phyloP scores from a whole-genome alignment of 1,140 invertebrate genomes.

The Sipha flava region DNA sequence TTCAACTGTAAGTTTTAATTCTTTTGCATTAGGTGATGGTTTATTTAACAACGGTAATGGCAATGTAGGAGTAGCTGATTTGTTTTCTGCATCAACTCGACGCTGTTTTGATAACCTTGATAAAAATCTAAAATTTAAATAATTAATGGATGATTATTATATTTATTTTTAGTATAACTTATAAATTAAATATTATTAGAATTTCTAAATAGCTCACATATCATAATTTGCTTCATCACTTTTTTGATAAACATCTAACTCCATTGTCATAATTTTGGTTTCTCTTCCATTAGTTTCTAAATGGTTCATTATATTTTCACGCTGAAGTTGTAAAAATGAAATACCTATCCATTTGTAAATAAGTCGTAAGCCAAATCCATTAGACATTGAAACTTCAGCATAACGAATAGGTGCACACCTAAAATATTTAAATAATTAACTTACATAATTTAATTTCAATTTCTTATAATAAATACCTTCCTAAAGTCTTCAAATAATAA shows the following conservation, averaged over 20 bases:
- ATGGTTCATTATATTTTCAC: slow-evolving; percentile 76
- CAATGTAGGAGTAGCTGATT: slow-evolving; percentile 28
- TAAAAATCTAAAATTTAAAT: slow-evolving; percentile 50
- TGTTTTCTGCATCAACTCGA: slow-evolving; percentile 57
- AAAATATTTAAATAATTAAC: slow-evolving; percentile 35
- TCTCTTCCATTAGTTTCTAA: slow-evolving; percentile 81
- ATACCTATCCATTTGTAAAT: slow-evolving; percentile 95
- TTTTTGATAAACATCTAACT: slow-evolving; percentile 72
- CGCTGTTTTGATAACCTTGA: slow-evolving; percentile 63
- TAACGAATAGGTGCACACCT: slow-evolving; percentile 63
- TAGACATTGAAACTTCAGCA: slow-evolving; percentile 90
- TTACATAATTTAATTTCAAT: neutral
- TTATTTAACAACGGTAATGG: slow-evolving; percentile 21
- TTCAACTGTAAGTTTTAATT: neutral
- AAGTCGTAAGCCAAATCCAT: slow-evolving; percentile 88
- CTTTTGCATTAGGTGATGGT: neutral
- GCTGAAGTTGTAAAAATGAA: slow-evolving; percentile 86
- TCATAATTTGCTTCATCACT: slow-evolving; percentile 88
- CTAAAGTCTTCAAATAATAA: slow-evolving; percentile 57
- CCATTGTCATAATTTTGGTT: slow-evolving; percentile 68
- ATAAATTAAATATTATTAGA: neutral
- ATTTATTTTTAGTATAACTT: neutral
- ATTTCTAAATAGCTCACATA: slow-evolving; percentile 46
- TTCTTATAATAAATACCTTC: slow-evolving; percentile 41
- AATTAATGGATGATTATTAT: neutral